phyloP scores from a whole-genome alignment of 2,888 invertebrate genomes.

The Volucella zonaria region DNA sequence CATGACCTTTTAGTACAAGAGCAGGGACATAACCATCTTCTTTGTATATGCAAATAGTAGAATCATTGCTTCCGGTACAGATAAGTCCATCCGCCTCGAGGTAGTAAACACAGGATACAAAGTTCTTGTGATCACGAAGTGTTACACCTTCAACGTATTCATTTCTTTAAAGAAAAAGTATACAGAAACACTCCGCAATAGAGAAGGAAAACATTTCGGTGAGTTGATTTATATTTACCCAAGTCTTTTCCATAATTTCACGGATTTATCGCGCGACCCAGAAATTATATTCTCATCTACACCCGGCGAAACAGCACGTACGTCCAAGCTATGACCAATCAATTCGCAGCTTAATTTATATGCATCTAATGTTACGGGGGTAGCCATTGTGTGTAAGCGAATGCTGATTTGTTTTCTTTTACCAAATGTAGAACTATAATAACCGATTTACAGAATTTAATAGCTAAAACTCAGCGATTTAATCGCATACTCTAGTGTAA shows the following conservation, averaged over 20 bases:
- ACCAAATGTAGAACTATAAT: too few species aligned
- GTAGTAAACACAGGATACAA: constrained; percentile 91
- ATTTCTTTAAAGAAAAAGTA: constrained; percentile 19
- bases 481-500: too few species aligned
- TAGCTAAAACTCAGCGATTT: too few species aligned
- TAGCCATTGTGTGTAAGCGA: constrained; percentile 31
- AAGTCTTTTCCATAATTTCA: constrained; percentile 92
- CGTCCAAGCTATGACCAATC: constrained; percentile 92
- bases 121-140: constrained; percentile 92
- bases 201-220: not conserved
- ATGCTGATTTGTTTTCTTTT: constrained; percentile 1
- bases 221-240: constrained; percentile 82
- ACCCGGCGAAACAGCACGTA: constrained; percentile 87
- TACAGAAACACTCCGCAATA: constrained; percentile 1
- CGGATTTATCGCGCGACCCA: constrained; percentile 93
- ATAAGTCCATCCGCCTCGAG: constrained; percentile 90
- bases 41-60: constrained; percentile 90
- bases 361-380: constrained; percentile 80
- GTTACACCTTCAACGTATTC: constrained; percentile 87
- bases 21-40: constrained; percentile 87
- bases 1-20: constrained; percentile 89
- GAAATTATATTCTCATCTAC: constrained; percentile 89
- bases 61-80: constrained; percentile 95
- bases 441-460: too few species aligned
- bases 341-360: constrained; percentile 92